Evolutionary conservation across 2,113 vertebrate species (phyloP).

Genomic region (Pseudorectes ferrugineus): DNA sequence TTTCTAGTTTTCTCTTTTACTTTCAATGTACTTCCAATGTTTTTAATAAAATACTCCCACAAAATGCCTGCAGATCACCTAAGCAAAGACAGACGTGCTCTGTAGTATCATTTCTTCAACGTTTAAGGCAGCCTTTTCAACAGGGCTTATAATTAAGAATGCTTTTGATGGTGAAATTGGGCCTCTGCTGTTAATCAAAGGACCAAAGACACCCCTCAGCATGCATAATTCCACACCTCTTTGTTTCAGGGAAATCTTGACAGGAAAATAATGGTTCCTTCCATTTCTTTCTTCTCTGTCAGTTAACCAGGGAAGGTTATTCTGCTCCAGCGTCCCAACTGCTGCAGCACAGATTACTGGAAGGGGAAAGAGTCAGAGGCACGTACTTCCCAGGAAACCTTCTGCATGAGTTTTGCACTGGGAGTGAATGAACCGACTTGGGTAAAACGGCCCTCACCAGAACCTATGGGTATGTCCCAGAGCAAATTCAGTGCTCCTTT

Average conservation of each 20-base stretch:
- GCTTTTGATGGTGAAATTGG: constrained; percentile 52
- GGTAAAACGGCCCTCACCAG: background rate
- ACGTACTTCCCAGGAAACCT: background rate
- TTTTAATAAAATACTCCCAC: background rate
- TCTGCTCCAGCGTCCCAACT: constrained; percentile 32
- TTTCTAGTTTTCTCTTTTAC: background rate
- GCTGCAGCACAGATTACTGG: constrained; percentile 18
- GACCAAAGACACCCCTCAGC: constrained; percentile 47
- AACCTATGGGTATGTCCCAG: background rate
- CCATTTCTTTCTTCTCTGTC: constrained; percentile 47
- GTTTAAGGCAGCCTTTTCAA: constrained; percentile 47
- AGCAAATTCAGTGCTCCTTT: rapidly evolving
- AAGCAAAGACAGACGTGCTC: constrained; percentile 1
- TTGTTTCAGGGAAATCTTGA: constrained; percentile 63
- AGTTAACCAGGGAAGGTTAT: constrained; percentile 52
- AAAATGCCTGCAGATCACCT: constrained; percentile 43
- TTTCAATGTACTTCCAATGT: background rate
- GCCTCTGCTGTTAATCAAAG: constrained; percentile 61
- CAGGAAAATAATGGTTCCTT: constrained; percentile 61
- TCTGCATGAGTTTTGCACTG: background rate
- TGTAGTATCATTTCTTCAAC: constrained; percentile 31
- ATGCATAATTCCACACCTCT: constrained; percentile 61
- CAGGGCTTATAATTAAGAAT: constrained; percentile 56
- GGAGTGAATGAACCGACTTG: background rate
- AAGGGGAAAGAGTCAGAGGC: background rate